Evolutionary conservation across 2,113 vertebrate genomes (phyloP), one percentile per base, ranked within the genome.

Genomic region (Melanostigma gelatinosum): DNA sequence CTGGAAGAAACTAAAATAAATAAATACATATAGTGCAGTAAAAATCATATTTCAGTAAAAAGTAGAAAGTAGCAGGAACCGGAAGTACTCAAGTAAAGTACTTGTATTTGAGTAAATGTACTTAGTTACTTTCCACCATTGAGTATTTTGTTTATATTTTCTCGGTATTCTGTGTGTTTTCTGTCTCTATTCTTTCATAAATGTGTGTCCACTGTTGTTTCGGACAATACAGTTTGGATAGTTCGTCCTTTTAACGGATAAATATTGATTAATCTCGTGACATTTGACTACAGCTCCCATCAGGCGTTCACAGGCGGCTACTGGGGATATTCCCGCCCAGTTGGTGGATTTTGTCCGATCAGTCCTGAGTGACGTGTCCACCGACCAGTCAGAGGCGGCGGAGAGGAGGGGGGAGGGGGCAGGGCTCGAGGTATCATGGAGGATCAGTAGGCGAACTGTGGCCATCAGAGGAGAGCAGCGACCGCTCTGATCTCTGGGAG

Each of bases 361-460:
- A 69, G 70, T 2, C 5, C 46, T 75, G 89, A 90, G 55, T 90
- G 94, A 86, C 85, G 76, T 32, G 27, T 4, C 12, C 2, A 0
- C 16, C 7, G 6, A 34, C 86, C 88, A 89, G 82, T 92, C 81
- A 81, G 57, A 24, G 67, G 36, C 55, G 7, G 57, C 1, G 29
- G 40, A 66, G 54, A 20, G 54, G 27, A 7, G 18, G 27, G 8
- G n/a, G 73, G 80, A 80, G 95, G 95, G n/a, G 74, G 80, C 82
- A 95, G 95, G 95, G 92, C 94, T 93, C 93, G 93, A 94, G 93
- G 94, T 96, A 96, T 97, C 96, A 97, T 97, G 97, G 97, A 97
- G 97, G 96, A 96, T 96, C 96, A 97, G 96, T 96, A 92, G 83
- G 85, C 86, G 87, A 91, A 69, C 89, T 91, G 96, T 89, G 94